Conservation (phyloP, 2,113 vertebrate species). For the Leptobrachium ailaonicum region DNA sequence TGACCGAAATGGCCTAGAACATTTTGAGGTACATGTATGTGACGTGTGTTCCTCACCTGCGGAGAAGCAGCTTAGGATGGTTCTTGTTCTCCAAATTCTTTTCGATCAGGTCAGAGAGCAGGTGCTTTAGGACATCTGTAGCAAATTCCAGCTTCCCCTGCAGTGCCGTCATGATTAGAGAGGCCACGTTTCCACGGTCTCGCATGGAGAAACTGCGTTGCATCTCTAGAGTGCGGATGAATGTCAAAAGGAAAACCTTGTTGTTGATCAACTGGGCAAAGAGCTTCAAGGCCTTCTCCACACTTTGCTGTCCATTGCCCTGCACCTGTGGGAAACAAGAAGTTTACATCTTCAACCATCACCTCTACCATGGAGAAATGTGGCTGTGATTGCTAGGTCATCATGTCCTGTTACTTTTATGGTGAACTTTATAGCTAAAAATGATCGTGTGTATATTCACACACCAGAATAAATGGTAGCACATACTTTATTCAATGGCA, state of each 20-base stretch:
- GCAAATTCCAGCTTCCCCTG: conserved; percentile 95
- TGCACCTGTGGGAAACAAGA: conserved; percentile 74
- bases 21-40: not conserved
- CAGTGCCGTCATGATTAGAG: conserved; percentile 96
- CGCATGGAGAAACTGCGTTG: conserved; percentile 98
- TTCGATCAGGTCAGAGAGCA: conserved; percentile 94
- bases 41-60: conserved; percentile 72
- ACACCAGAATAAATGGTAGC: too few species aligned
- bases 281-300: conserved; percentile 95
- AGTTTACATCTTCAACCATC: not conserved
- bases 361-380: too few species aligned
- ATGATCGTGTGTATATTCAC: too few species aligned
- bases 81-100: conserved; percentile 98
- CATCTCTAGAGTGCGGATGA: conserved; percentile 92
- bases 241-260: conserved; percentile 94
- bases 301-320: conserved; percentile 90
- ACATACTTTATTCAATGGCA: not conserved
- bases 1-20: too few species aligned
- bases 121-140: conserved; percentile 94
- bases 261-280: conserved; percentile 98
- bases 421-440: too few species aligned
- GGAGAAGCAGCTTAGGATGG: conserved; percentile 94
- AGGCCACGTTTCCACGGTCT: conserved; percentile 94
- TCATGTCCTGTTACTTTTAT: too few species aligned
- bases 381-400: too few species aligned